Base-by-base conservation (phyloP, 2,113 vertebrate genomes). In the Pantherophis guttatus region DNA sequence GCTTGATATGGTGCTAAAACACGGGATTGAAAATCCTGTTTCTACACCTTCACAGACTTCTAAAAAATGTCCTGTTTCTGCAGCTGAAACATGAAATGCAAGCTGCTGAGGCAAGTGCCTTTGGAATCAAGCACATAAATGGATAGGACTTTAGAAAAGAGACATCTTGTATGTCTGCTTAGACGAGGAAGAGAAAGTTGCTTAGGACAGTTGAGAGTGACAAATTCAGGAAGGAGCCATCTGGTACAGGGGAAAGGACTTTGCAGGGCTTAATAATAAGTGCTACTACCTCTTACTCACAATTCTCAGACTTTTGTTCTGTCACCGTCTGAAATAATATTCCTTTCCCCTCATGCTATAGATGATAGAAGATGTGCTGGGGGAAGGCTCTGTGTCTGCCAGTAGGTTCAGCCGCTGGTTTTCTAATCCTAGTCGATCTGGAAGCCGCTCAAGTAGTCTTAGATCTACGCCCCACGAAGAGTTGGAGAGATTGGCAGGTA, bases 281-380 rank as follows among this genome's bases (percentile, higher is more conserved):
- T 97, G 94, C 92, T 33, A 87, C 92, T 33, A 87, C 10, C 96
- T 93, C 94, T 95, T 95, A 93, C 87, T 91, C 93, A 91, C 96
- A 81, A 54, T 19, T 7, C 91, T 93, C 39, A 44, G 93, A 44
- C 39, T 93, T 52, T 17, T 96, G 86, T 86, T 96, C 39, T 90
- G 33, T 10, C 75, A 1, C 91, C 94, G 2, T 91, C 2, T 96
- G 26, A 95, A 93, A 93, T 87, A 90, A 11, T 29, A 11, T 90
- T 13, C 53, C 87, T 26, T 58, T 89, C 1, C 48, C 52, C 44
- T 10, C 44, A 39, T 92, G 58, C 95, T 97, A 53, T 94, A 99
- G 99, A 99, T 99, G 99, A 99, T 99, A 85, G 99, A 99, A 96
- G 99, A 99, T 86, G 99, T 99, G 94, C 97, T 99, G 92, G 99